Percentiles rank a stretch among this genome's conserved stretches.
These are phyloP conservation scores for Microcebus lehilahytsara DNA, from an alignment of 2,113 vertebrate genomes.

Conservation along the genomic window DNA sequence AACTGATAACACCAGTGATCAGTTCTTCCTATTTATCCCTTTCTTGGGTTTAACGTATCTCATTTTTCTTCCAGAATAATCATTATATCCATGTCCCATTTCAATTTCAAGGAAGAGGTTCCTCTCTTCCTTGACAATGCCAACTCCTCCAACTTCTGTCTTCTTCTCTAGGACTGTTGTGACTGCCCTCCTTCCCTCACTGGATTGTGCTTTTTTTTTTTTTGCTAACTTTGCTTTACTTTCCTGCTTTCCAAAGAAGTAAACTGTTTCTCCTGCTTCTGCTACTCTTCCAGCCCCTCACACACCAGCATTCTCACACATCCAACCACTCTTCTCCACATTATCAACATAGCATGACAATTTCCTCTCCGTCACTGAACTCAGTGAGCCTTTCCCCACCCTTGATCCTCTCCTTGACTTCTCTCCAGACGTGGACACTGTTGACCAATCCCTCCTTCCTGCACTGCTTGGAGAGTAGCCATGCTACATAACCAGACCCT, in stretches of 20 bases:
- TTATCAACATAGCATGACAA: not conserved
- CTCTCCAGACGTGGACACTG: not conserved
- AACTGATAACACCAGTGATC: not conserved
- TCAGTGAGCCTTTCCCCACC: not conserved
- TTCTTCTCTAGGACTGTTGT: not conserved
- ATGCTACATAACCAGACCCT: not conserved
- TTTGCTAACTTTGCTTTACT: not conserved
- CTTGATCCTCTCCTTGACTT: not conserved
- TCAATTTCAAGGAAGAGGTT: not conserved
- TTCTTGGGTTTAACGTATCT: conserved; percentile 38
- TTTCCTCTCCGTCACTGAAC: not conserved
- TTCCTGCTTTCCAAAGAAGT: not conserved
- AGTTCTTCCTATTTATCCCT: conserved; percentile 39
- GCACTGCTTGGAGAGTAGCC: not conserved
- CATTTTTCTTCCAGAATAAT: conserved; percentile 55
- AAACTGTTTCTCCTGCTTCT: not conserved
- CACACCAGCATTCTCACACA: not conserved
- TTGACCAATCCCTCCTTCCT: too few relatives aligned
- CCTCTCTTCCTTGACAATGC: not conserved
- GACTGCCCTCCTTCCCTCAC: not conserved
- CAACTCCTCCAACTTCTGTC: not conserved
- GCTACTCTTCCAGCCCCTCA: not conserved
- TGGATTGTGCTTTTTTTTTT: not conserved
- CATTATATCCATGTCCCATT: not conserved
- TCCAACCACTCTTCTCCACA: not conserved